Conservation (phyloP, 1,140 invertebrate species). For the Drosophila sproati region DNA sequence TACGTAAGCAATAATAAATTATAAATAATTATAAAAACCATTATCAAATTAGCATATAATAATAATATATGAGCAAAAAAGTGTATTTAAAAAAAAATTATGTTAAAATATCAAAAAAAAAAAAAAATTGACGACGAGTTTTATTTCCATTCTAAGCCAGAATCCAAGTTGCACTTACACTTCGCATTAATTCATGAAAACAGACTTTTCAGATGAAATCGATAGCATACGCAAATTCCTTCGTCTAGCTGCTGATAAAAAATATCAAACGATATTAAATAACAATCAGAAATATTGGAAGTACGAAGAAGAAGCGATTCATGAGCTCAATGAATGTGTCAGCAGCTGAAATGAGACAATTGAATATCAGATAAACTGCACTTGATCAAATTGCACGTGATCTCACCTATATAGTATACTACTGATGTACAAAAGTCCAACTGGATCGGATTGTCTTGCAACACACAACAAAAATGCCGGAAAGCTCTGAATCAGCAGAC, state of each 20-base stretch:
- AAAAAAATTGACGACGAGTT: conserved; percentile 40
- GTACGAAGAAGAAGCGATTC: neutral
- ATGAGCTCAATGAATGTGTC: conserved; percentile 44
- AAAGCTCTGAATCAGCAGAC: neutral
- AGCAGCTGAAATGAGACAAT: conserved; percentile 30
- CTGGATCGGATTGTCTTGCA: conserved; percentile 3
- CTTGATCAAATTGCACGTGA: conserved; percentile 22
- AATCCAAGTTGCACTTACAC: conserved; percentile 42
- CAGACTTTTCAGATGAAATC: conserved; percentile 68
- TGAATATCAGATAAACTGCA: conserved; percentile 18
- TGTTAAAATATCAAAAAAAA: conserved; percentile 73
- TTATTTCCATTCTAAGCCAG: conserved; percentile 47
- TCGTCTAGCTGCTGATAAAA: conserved; percentile 31
- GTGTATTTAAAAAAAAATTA: conserved; percentile 76
- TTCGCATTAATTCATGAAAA: conserved; percentile 47
- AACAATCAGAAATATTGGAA: neutral
- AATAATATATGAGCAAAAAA: conserved; percentile 47
- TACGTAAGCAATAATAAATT: conserved; percentile 81
- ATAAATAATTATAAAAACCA: conserved; percentile 65
- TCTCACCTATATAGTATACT: conserved; percentile 6
- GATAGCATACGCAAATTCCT: conserved; percentile 63
- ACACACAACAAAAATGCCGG: neutral
- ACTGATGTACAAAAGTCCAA: conserved; percentile 33
- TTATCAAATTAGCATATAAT: conserved; percentile 62
- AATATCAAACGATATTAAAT: conserved; percentile 28